Evolutionary conservation across 2,888 invertebrate species (phyloP).

Genomic region (Molorchus minor): DNA sequence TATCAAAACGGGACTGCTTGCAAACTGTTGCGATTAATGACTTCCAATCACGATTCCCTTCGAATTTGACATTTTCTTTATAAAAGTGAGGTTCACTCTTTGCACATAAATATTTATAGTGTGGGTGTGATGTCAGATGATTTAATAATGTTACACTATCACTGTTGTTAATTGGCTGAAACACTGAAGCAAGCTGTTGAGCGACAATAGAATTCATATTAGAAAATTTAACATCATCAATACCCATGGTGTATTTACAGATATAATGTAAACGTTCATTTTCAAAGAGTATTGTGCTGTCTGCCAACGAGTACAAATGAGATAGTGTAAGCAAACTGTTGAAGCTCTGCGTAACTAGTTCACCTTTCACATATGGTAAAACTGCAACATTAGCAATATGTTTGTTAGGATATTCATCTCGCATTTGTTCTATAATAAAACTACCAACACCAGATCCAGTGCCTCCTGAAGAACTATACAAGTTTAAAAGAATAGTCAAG

Average conservation of each 20-base stretch:
- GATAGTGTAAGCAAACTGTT: slow-evolving; percentile 64
- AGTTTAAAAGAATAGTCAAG: slow-evolving; percentile 61
- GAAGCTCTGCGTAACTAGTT: slow-evolving; percentile 66
- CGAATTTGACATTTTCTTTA: slow-evolving; percentile 53
- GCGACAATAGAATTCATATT: slow-evolving; percentile 64
- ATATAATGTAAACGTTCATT: slow-evolving; percentile 63
- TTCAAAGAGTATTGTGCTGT: slow-evolving; percentile 62
- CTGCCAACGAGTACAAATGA: slow-evolving; percentile 61
- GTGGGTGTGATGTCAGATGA: slow-evolving; percentile 62
- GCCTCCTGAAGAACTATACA: slow-evolving; percentile 65
- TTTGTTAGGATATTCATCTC: slow-evolving; percentile 63
- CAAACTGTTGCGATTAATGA: slow-evolving; percentile 31
- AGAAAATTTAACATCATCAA: slow-evolving; percentile 53
- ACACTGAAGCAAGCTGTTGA: slow-evolving; percentile 62
- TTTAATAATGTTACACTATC: slow-evolving; percentile 55
- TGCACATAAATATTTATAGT: slow-evolving; percentile 63
- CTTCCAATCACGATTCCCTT: slow-evolving; percentile 59
- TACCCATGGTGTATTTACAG: slow-evolving; percentile 53
- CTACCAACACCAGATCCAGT: slow-evolving; percentile 67
- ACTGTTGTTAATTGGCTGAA: slow-evolving; percentile 59
- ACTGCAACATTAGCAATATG: slow-evolving; percentile 60
- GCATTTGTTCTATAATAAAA: slow-evolving; percentile 59
- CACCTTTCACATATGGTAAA: slow-evolving; percentile 64
- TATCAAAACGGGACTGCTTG: slow-evolving; percentile 44
- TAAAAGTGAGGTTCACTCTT: slow-evolving; percentile 60